A percentile compares a stretch with the other conserved stretches of the same genome.
These are phyloP conservation scores for Etheostoma nigrum DNA, from an alignment of 2,797 vertebrate species.

Conservation along the genomic window DNA sequence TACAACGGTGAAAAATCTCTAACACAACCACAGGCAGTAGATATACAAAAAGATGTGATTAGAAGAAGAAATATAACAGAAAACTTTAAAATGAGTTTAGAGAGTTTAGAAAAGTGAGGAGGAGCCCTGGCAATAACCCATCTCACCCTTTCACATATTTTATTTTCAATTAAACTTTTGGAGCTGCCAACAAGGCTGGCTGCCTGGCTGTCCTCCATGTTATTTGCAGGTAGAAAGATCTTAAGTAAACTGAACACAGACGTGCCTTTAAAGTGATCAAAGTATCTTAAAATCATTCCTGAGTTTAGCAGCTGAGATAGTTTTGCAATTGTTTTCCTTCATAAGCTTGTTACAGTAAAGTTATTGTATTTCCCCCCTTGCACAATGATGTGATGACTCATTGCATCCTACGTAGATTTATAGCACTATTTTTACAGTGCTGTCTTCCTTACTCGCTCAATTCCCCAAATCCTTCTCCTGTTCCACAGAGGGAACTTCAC, in stretches of 20 bases:
- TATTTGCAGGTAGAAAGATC: neutral
- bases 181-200: neutral
- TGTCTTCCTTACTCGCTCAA: constrained; percentile 38
- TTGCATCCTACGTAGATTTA: constrained; percentile 64
- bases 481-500: constrained; percentile 44
- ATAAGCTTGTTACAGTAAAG: neutral
- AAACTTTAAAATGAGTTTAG: neutral
- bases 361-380: constrained; percentile 29
- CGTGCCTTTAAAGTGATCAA: neutral
- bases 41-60: neutral
- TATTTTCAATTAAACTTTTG: constrained; percentile 24
- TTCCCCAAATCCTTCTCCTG: constrained; percentile 59
- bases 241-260: neutral
- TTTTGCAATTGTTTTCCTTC: constrained; percentile 19
- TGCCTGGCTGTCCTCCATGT: neutral
- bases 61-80: neutral
- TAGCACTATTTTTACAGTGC: constrained; percentile 66
- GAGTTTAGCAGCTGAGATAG: neutral
- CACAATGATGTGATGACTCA: constrained; percentile 65
- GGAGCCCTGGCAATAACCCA: constrained; percentile 8
- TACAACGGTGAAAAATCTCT: neutral
- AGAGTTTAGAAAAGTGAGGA: constrained; percentile 7
- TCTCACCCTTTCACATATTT: neutral
- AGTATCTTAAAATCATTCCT: neutral
- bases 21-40: neutral